phyloP scores from a whole-genome alignment of 1,140 invertebrate genomes.

The Lucilia cuprina region DNA sequence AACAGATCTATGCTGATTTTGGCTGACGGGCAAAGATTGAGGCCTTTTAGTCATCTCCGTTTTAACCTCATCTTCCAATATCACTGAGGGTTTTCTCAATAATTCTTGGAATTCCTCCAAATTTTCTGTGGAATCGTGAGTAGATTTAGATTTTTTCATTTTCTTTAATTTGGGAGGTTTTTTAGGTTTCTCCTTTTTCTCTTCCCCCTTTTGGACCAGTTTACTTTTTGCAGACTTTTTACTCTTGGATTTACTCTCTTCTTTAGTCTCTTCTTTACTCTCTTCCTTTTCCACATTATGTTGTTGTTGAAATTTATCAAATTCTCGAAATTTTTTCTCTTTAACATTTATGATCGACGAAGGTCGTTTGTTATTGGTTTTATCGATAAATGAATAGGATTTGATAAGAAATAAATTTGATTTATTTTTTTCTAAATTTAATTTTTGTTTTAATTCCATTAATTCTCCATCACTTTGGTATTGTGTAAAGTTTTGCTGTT shows the following conservation, averaged over 20 bases:
- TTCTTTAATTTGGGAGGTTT: background rate
- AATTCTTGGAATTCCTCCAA: constrained; percentile 17
- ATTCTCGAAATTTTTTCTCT: background rate
- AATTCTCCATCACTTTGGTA: constrained; percentile 20
- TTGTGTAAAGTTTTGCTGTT: constrained; percentile 7
- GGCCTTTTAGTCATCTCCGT: background rate
- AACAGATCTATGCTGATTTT: background rate
- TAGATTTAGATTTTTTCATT: constrained; percentile 6
- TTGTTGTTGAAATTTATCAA: background rate
- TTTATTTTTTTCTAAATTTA: constrained; percentile 50
- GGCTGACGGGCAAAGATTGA: background rate
- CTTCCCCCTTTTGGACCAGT: background rate
- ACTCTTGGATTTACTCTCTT: background rate
- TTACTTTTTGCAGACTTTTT: background rate
- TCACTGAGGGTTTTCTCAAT: constrained; percentile 26
- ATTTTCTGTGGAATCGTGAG: constrained; percentile 3
- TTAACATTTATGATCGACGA: constrained; percentile 17
- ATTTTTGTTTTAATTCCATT: constrained; percentile 30
- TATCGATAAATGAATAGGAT: constrained; percentile 50
- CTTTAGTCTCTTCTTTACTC: too few relatives aligned
- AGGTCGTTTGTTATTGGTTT: background rate
- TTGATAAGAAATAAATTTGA: constrained; percentile 53
- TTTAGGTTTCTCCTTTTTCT: background rate
- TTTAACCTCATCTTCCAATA: background rate
- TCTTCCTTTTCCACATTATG: background rate